These are phyloP conservation scores for Takifugu rubripes DNA, from an alignment of 2,797 vertebrate species.

Conservation along the genomic window DNA sequence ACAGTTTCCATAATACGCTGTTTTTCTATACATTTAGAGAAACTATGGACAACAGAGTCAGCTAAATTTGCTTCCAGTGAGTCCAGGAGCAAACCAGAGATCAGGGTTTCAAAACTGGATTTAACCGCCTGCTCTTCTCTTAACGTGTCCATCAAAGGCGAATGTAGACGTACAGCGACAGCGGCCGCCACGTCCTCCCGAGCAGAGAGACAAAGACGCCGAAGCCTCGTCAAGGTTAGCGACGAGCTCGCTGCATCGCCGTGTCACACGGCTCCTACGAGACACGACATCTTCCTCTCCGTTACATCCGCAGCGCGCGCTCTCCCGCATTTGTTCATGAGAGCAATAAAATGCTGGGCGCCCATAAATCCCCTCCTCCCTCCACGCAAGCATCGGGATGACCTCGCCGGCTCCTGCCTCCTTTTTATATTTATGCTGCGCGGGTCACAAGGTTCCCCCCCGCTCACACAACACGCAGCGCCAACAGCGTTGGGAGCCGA, in stretches of 20 bases:
- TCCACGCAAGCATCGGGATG: conserved; percentile 12
- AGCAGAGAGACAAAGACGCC: conserved; percentile 7
- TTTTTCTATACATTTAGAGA: conserved; percentile 2
- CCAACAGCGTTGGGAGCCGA: conserved; percentile 60
- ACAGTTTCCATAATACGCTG: conserved; percentile 37
- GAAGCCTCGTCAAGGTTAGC: conserved; percentile 30
- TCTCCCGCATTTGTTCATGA: conserved; percentile 30
- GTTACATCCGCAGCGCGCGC: conserved; percentile 39
- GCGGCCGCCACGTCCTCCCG: background rate
- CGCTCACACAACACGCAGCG: conserved; percentile 45
- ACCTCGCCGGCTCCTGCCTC: conserved; percentile 42
- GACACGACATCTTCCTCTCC: conserved; percentile 21
- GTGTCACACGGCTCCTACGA: conserved; percentile 24
- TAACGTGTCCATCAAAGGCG: conserved; percentile 1
- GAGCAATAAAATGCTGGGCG: conserved; percentile 31
- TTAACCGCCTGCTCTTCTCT: no score
- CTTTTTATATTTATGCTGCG: conserved; percentile 61
- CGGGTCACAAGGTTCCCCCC: conserved; percentile 43
- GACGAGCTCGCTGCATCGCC: conserved; percentile 5
- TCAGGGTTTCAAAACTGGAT: no score
- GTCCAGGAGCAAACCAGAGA: background rate
- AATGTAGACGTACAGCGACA: background rate
- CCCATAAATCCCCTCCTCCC: conserved; percentile 38
- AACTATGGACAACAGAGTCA: no score
- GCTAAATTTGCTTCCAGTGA: no score